Conservation (phyloP, 2,888 invertebrate genomes). For the Rapana venosa region DNA sequence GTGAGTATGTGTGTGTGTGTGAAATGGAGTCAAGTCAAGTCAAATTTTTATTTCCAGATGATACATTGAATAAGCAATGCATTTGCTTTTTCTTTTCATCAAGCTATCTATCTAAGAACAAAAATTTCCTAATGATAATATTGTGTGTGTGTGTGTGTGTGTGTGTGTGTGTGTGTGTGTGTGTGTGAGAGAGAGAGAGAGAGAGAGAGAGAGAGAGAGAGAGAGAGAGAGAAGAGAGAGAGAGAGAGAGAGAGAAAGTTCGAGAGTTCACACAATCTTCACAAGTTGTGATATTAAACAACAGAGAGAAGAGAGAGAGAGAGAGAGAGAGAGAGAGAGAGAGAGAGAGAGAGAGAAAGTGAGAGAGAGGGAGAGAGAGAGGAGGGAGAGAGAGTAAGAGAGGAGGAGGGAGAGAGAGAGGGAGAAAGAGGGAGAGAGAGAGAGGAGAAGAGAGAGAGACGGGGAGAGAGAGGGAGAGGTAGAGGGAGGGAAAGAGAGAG, state of each 20-base stretch:
- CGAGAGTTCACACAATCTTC: neutral
- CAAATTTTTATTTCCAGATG: no score
- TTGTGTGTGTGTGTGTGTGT: no score
- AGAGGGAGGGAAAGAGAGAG: neutral
- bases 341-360: no score
- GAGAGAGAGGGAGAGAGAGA: neutral
- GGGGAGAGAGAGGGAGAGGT: neutral
- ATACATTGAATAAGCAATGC: no score
- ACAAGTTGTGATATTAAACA: neutral
- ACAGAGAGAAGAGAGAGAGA: neutral
- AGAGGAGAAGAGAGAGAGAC: neutral
- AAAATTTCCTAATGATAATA: no score
- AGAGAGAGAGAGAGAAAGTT: constrained; percentile 4
- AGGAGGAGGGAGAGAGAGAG: neutral
- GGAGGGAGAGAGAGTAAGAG: no score
- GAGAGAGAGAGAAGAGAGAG: neutral
- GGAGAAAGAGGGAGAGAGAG: neutral
- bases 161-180: no score
- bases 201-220: neutral
- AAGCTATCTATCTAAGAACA: no score
- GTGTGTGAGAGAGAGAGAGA: no score
- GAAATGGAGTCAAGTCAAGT: no score
- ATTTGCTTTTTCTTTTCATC: no score
- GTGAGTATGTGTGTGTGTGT: no score
- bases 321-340: neutral